Evolutionary conservation across 2,113 vertebrate species (phyloP), one percentile per base, ranked within the genome.

Genomic region (Tor tambroides): DNA sequence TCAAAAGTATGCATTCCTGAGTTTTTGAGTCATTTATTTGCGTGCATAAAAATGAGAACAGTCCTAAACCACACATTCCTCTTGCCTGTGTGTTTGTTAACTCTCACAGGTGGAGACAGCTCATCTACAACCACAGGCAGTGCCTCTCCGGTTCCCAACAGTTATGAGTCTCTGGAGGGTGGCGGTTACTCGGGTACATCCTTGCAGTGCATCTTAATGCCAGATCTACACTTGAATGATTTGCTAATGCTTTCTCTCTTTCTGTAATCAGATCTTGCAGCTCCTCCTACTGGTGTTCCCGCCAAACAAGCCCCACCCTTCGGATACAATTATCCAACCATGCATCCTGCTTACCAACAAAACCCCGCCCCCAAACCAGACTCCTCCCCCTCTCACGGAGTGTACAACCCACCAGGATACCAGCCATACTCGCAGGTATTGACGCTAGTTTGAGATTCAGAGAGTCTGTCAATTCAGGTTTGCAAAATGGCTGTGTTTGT

Each of bases 71-170:
- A 35, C 30, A 19, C 15, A 19, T 69, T 2, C 6, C 67, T 35
- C 67, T 21, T 2, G 1, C 32, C 17, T 71, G 69, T 81, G 83
- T 82, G 4, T 63, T 1, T 84, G 15, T 71, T 15, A 84, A n/a
- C 11, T 38, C 10, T 91, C 6, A 5, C 88, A 99, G 98, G 97
- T 49, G 94, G 96, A 46, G 98, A 98, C 91, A 97, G 96, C n/a
- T 98, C 98, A 2, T 98, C 98, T 67, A 97, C 97, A 80, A 96
- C 96, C 2, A 99, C 95, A 51, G 95, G 96, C 92, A 99, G 97
- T 61, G 97, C 97, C 11, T 98, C 98, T 77, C 97, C 97, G 6
- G 92, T 97, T 91, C 95, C 95, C 89, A 98, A 96, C 94, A 98
- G 95, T 91, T 99, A 97, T 0, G 98, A 99, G 81, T 96, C 95